Evolutionary conservation across 2,888 invertebrate species (phyloP).

Genomic region (Bombyx huttoni): DNA sequence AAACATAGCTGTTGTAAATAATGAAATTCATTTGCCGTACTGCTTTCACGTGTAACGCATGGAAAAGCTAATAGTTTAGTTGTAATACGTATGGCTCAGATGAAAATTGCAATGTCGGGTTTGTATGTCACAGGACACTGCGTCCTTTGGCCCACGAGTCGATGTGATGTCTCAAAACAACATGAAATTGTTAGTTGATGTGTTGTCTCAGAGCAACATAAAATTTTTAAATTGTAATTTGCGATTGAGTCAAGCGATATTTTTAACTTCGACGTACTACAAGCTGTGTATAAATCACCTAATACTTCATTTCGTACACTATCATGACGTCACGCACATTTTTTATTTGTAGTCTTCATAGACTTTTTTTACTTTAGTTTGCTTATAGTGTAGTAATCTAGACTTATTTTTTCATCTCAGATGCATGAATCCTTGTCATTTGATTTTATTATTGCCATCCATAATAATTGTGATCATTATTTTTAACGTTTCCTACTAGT

Average conservation of each 20-base stretch:
- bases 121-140: no score
- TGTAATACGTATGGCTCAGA: conserved; percentile 1
- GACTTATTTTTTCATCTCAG: background rate
- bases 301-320: no score
- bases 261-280: background rate
- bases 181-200: background rate
- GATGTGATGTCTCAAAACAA: no score
- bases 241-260: background rate
- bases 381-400: background rate
- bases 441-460: background rate
- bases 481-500: no score
- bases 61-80: background rate
- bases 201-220: no score
- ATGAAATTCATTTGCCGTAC: background rate
- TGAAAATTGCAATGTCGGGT: background rate
- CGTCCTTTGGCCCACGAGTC: no score
- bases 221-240: background rate
- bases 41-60: background rate
- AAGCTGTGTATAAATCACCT: no score
- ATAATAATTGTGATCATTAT: background rate
- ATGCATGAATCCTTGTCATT: background rate
- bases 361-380: background rate
- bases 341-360: background rate
- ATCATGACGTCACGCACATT: background rate
- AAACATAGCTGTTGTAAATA: background rate